Conservation (phyloP, 2,797 vertebrate genomes). For the Ctenosaura bakeri region DNA sequence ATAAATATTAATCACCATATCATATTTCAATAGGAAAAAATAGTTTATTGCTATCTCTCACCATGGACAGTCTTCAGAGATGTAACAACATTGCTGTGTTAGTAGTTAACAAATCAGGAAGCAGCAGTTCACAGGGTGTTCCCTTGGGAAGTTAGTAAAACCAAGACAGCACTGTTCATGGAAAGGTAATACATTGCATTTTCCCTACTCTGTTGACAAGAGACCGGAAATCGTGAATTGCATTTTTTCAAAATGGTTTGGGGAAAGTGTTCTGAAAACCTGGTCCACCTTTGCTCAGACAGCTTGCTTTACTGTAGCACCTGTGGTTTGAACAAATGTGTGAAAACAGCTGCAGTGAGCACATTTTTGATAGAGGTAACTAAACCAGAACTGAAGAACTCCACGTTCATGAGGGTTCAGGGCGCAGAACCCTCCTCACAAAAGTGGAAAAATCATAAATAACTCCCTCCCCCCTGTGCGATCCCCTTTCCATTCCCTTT, state of each 20-base stretch:
- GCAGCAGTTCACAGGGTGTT: background rate
- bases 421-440: no score
- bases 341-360: no score
- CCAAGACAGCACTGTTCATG: background rate
- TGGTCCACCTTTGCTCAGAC: background rate
- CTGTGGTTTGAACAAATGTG: background rate
- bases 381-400: no score
- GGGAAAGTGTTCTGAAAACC: background rate
- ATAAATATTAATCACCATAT: background rate
- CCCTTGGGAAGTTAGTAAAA: background rate
- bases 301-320: background rate
- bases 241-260: background rate
- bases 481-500: no score
- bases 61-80: background rate
- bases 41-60: background rate
- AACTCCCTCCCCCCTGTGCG: no score
- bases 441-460: no score
- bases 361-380: no score
- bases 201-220: background rate
- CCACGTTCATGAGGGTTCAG: no score
- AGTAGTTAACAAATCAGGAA: background rate
- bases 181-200: background rate
- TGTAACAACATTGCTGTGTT: background rate
- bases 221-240: background rate
- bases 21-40: background rate